Percentiles rank a stretch among this genome's conserved stretches.
These are phyloP conservation scores for Suricata suricatta DNA, from an alignment of 2,113 vertebrate species.

Conservation along the genomic window DNA sequence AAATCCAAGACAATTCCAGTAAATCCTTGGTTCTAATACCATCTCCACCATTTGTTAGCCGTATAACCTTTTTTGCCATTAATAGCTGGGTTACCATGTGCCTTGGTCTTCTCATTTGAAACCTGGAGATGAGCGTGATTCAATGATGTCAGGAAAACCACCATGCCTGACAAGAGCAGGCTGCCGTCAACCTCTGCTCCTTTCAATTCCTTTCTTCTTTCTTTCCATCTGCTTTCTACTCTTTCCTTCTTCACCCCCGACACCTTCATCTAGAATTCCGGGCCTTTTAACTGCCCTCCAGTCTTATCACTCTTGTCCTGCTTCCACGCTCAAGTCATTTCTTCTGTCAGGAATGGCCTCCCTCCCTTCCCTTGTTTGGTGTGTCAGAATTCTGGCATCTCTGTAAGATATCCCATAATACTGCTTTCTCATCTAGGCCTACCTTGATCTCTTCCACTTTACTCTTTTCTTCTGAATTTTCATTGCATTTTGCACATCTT, in stretches of 20 bases:
- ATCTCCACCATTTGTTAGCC: neutral
- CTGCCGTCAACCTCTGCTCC: neutral
- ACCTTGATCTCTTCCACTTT: neutral
- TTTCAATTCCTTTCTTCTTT: neutral
- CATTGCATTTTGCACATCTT: neutral
- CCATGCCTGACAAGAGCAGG: neutral
- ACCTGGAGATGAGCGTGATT: neutral
- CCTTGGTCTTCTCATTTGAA: neutral
- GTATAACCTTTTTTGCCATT: neutral
- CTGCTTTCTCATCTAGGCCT: neutral
- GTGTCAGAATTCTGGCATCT: neutral
- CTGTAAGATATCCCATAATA: neutral
- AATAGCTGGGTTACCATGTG: neutral
- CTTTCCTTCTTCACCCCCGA: neutral
- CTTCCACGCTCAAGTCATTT: neutral
- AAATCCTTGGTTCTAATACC: neutral
- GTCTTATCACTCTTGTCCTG: neutral
- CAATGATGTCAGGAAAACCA: neutral
- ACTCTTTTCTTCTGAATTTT: neutral
- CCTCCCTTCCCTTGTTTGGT: neutral
- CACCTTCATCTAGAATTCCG: neutral
- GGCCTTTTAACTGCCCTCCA: neutral
- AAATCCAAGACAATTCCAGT: neutral
- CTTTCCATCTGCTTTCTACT: neutral
- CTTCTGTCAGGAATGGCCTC: neutral